These are phyloP conservation scores for Drosophila gunungcola DNA, from an alignment of 1,140 invertebrate genomes.

Conservation along the genomic window DNA sequence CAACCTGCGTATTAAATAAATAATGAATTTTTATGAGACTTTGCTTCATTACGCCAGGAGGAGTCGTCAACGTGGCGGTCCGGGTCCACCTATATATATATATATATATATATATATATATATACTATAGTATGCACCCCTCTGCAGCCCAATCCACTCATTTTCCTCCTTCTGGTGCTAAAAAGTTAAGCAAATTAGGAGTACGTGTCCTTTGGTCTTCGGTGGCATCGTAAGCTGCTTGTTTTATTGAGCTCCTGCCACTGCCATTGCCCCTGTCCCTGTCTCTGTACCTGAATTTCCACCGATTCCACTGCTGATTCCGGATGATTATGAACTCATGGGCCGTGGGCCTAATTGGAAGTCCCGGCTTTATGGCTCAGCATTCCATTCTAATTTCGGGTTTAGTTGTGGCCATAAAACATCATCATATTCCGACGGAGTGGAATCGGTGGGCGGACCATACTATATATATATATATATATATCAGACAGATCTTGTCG, in stretches of 20 bases:
- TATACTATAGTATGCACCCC: constrained; percentile 34
- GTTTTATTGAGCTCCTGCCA: constrained; percentile 65
- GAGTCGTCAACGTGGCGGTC: constrained; percentile 19
- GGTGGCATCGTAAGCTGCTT: constrained; percentile 69
- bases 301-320: constrained; percentile 8
- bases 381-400: constrained; percentile 55
- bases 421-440: constrained; percentile 44
- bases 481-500: constrained; percentile 38
- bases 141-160: background rate
- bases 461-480: background rate
- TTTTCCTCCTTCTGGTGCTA: constrained; percentile 59
- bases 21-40: constrained; percentile 82
- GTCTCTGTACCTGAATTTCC: background rate
- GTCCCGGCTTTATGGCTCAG: constrained; percentile 38
- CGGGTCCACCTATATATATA: background rate
- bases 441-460: background rate
- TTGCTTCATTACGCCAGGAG: constrained; percentile 73
- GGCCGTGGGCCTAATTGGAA: constrained; percentile 47
- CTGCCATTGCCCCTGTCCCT: too few relatives aligned
- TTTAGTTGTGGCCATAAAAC: constrained; percentile 53
- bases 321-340: constrained; percentile 25
- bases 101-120: constrained; percentile 7
- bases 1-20: constrained; percentile 80
- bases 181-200: constrained; percentile 83
- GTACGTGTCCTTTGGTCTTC: constrained; percentile 56